Evolutionary conservation across 2,888 invertebrate genomes (phyloP), one percentile per base, ranked within the genome.

Genomic region (Eustalomyia histrio): DNA sequence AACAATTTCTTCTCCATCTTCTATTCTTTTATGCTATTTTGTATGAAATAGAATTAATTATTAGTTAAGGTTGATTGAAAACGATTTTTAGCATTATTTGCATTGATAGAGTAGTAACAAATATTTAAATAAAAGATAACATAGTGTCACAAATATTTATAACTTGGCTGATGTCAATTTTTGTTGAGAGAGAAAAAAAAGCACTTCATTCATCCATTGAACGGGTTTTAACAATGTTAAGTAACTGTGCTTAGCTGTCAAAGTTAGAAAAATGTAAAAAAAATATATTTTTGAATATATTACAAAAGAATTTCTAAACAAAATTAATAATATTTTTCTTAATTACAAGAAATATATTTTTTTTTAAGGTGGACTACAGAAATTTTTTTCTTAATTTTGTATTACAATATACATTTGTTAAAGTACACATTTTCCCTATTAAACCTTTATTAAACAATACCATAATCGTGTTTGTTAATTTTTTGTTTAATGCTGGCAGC

Each of bases 91-190:
- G 53, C 33, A 33, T n/a, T 39, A 65, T 52, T 21, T 18, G 43
- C 10, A 53, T 18, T 67, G 18, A 21, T 55, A 17, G 9, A 8
- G 10, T 16, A 58, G 33, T 9, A n/a, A 29, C 10, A 64, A 29
- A 63, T n/a, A 47, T n/a, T n/a, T 47, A 5, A n/a, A 29, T 14
- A 67, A 39, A 55, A 33, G 29, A 43, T 18, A 16, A 4, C 52
- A 60, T 71, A 72, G 63, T 63, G 72, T 72, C 72, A 72, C 63
- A 43, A 72, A 72, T 72, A 72, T 72, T 72, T 63, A 39, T 63
- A 72, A 72, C 29, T 63, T 29, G 55, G 72, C 72, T 72, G 72
- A 72, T 72, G 72, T 72, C 72, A 72, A 63, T 61, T 55, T 69
- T 2, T 47, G 17, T 2, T 39, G 10, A 10, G 35, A 35, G 60